These are phyloP conservation scores for Sus cebifrons DNA, from an alignment of 2,797 vertebrate species.

Conservation along the genomic window DNA sequence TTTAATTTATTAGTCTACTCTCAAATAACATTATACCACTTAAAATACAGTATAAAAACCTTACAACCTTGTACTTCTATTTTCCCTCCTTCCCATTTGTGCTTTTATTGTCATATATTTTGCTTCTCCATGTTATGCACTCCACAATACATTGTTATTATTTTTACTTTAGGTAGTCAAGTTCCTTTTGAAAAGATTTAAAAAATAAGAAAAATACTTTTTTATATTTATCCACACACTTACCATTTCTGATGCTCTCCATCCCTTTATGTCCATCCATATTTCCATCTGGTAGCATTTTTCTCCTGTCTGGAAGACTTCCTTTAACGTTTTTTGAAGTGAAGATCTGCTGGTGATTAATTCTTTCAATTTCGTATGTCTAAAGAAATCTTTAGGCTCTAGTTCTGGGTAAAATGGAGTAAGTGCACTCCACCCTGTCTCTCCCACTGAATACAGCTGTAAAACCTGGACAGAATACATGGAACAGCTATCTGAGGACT, in stretches of 20 bases:
- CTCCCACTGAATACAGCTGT: background rate
- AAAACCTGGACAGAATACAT: background rate
- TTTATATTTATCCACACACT: background rate
- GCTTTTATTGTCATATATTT: background rate
- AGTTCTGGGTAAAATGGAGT: conserved; percentile 24
- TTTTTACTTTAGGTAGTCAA: background rate
- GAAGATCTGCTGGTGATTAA: conserved; percentile 40
- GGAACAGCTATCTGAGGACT: background rate
- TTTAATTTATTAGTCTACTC: background rate
- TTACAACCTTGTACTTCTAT: background rate
- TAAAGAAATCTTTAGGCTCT: conserved; percentile 29
- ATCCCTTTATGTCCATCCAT: background rate
- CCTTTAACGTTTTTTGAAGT: conserved; percentile 14
- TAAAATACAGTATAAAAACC: background rate
- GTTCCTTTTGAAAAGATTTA: background rate
- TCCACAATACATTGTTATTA: background rate
- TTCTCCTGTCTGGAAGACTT: conserved; percentile 52
- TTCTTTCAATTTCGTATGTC: conserved; percentile 31
- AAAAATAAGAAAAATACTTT: background rate
- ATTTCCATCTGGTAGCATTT: conserved; percentile 58
- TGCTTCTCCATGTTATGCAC: background rate
- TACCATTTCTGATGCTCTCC: background rate
- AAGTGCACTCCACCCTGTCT: background rate
- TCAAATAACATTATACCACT: background rate
- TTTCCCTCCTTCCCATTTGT: background rate